phyloP scores from a whole-genome alignment of 1,140 invertebrate genomes.

The Holcopasites calliopsidis region DNA sequence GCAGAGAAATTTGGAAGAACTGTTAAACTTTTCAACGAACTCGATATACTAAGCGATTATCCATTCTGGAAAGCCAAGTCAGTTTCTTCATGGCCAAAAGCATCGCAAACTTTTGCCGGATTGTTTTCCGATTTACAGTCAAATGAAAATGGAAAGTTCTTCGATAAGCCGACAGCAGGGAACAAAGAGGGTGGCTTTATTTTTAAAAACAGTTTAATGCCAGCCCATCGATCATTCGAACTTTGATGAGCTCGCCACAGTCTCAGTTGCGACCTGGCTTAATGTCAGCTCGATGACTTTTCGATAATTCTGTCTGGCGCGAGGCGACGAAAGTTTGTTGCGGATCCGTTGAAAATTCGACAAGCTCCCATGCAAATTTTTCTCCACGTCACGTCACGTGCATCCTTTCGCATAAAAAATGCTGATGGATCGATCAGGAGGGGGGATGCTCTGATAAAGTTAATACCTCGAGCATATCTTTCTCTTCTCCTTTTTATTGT shows the following conservation, averaged over 20 bases:
- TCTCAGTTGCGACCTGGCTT: slow-evolving; percentile 50
- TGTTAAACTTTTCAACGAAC: too few relatives aligned
- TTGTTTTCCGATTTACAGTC: too few relatives aligned
- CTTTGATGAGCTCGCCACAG: slow-evolving; percentile 47
- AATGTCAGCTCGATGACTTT: slow-evolving; percentile 79
- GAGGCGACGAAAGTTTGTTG: slow-evolving; percentile 59
- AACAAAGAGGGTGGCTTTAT: neutral
- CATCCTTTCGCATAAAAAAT: slow-evolving; percentile 75
- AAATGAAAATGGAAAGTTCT: too few relatives aligned
- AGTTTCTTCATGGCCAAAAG: too few relatives aligned
- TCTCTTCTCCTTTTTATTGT: neutral
- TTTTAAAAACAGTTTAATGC: slow-evolving; percentile 20
- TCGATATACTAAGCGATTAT: too few relatives aligned
- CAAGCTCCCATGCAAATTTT: slow-evolving; percentile 76
- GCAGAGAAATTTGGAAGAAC: too few relatives aligned
- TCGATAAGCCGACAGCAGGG: neutral
- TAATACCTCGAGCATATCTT: neutral
- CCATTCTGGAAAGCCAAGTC: too few relatives aligned
- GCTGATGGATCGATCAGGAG: slow-evolving; percentile 67
- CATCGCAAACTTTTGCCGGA: too few relatives aligned
- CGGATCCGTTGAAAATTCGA: slow-evolving; percentile 64
- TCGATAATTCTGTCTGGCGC: slow-evolving; percentile 70
- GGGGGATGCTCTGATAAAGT: neutral
- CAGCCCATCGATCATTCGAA: slow-evolving; percentile 56
- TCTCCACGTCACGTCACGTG: slow-evolving; percentile 77